Percentiles rank a stretch among this genome's conserved stretches.
Conservation (phyloP, 2,888 invertebrate genomes). For the Chrysolina haemoptera region DNA sequence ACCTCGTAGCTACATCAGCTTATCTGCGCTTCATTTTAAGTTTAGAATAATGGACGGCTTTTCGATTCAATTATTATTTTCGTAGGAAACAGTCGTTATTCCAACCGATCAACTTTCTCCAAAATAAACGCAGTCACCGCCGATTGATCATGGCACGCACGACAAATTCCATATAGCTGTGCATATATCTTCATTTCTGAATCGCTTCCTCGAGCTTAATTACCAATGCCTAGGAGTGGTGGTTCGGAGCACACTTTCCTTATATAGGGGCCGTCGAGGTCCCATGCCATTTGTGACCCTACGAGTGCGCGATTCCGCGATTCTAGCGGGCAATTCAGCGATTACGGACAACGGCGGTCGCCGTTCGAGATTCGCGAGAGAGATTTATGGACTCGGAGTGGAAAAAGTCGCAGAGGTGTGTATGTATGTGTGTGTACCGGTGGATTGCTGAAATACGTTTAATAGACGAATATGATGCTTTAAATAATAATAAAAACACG, state of each 20-base stretch:
- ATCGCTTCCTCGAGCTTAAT: conserved; percentile 8
- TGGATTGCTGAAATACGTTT: conserved; percentile 10
- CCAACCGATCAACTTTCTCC: not conserved
- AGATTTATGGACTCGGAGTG: conserved; percentile 26
- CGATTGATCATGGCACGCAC: not conserved
- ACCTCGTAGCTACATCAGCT: too few relatives aligned
- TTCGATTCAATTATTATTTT: too few relatives aligned
- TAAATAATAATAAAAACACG: too few relatives aligned
- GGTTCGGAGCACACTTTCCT: conserved; percentile 25
- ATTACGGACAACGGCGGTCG: conserved; percentile 20
- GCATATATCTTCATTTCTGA: conserved; percentile 16
- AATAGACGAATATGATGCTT: not conserved
- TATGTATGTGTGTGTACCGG: not conserved
- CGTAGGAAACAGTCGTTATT: too few relatives aligned
- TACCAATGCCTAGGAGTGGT: conserved; percentile 22
- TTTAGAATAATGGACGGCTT: too few relatives aligned
- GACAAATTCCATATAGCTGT: conserved; percentile 4
- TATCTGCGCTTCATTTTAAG: too few relatives aligned
- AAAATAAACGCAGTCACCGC: not conserved
- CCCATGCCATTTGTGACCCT: conserved; percentile 26
- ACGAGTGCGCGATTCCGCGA: conserved; percentile 21
- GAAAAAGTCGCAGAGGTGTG: conserved; percentile 1
- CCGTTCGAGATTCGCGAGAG: conserved; percentile 18
- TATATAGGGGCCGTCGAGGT: conserved; percentile 25
- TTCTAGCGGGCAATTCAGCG: conserved; percentile 20